Base-by-base conservation (phyloP, 1,140 invertebrate species). In the Drosophila santomea region DNA sequence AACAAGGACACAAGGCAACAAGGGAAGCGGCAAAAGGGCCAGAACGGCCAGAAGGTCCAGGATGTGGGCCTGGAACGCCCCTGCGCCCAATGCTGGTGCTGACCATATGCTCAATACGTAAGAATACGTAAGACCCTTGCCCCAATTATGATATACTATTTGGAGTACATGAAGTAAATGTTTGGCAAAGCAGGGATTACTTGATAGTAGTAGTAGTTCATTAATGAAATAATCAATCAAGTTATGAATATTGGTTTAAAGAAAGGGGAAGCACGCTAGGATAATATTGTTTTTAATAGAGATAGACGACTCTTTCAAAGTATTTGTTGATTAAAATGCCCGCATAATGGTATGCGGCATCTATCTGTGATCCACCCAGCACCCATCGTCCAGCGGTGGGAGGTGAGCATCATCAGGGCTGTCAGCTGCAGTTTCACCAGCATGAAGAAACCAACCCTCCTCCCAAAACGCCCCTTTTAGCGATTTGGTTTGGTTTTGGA, bases 41-140 rank as follows among this genome's bases (percentile, higher is more conserved):
- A 51, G 48, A 1, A 20, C 1, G 20, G 20, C 20, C 11, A 20
- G 17, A 45, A 35, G n/a, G 36, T 10, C 14, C 48, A 51, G 48
- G 59, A 32, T 50, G 59, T 54, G 59, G 54, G 62, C 38, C 28
- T 57, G 48, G 54, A 58, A 64, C 61, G 38, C 48, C 56, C 57
- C 48, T 60, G 11, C 32, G 28, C 43, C 36, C 38, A 28, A 15
- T 54, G 10, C 67, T 56, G 67, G 51, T 17, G 52, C 20, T 71
- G 51, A 57, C 67, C 67, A 68, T 61, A 61, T 68, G 64, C 5
- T 28, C 11, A 14, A 17, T 32, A 36, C 15, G 17, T 17, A 5
- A 32, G 50, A 51, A 51, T 10, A n/a, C 7, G 8, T n/a, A 10
- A 50, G 25, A 32, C 25, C 25, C 25, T 32, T 11, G n/a, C 8